Evolutionary conservation across 2,888 invertebrate genomes (phyloP), one percentile per base, ranked within the genome.

Genomic region (Cryptophagus acutangulus): DNA sequence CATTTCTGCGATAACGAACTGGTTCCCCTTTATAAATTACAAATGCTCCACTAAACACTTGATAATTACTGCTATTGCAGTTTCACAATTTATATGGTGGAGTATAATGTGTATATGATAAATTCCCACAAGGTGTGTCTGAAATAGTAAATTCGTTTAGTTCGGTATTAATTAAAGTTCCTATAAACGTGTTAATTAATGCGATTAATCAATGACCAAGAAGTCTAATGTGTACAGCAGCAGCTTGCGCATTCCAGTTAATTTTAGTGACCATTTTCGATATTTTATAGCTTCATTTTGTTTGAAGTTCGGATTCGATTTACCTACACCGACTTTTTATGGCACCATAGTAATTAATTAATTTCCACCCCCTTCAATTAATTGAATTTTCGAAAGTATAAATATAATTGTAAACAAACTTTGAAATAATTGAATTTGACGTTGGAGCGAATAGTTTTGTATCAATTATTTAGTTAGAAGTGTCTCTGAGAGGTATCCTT

Each of bases 1-100:
- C 45, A 40, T 36, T 47, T 48, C 43, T n/a, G n/a, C 28, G 53
- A 54, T 54, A 54, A 51, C 53, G 46, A 48, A 38, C 42, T 31
- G 30, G 30, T 31, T 35, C 35, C 44, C 25, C 44, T 40, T 45
- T 43, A 43, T 43, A 42, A 45, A 43, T 51, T 45, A 45, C 42
- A 33, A 45, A 51, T 41, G 48, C 52, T 42, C 49, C 46, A 48
- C 40, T 52, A 50, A 50, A 48, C 49, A 50, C 38, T 46, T 43
- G 46, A 50, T 52, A 52, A 52, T 52, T 46, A 46, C 13, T 36
- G 20, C 38, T 41, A 42, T 39, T 46, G 42, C 42, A 41, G 38
- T 45, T 39, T 13, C 33, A 47, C 47, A 20, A 20, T 20, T 8
- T 8, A 20, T n/a, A n/a, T n/a, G n/a, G n/a, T n/a, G n/a, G n/a